phyloP scores from a whole-genome alignment of 23 tunicate genomes.

The Aplidium turbinatum region DNA sequence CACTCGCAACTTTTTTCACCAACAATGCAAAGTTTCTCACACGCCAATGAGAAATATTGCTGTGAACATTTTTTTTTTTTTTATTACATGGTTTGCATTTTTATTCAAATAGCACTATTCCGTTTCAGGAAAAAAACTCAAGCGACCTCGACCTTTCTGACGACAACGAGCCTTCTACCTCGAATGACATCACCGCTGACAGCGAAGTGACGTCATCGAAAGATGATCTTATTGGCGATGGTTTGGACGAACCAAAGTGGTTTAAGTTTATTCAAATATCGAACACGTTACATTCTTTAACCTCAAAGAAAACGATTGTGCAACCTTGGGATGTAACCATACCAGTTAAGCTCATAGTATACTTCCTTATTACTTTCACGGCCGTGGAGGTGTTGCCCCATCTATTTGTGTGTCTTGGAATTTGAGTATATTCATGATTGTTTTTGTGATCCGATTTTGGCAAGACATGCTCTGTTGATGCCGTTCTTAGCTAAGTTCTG shows the following conservation, averaged over 20 bases:
- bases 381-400: conserved; percentile 63
- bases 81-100: too few relatives aligned
- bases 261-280: conserved; percentile 47
- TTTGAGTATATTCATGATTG: too few relatives aligned
- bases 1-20: too few relatives aligned
- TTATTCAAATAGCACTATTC: too few relatives aligned
- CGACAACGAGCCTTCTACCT: conserved; percentile 21
- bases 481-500: too few relatives aligned
- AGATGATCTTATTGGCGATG: background rate
- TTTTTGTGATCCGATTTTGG: too few relatives aligned
- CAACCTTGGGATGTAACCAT: conserved; percentile 73
- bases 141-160: conserved; percentile 35
- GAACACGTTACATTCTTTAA: conserved; percentile 26
- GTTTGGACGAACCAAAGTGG: conserved; percentile 31
- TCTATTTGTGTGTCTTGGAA: conserved; percentile 27
- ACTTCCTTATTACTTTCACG: conserved; percentile 54
- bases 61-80: too few relatives aligned
- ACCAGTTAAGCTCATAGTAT: conserved; percentile 64
- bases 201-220: conserved; percentile 31
- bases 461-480: too few relatives aligned
- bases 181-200: conserved; percentile 20
- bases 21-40: too few relatives aligned
- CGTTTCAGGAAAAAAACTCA: too few relatives aligned
- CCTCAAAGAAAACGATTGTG: background rate
- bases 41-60: too few relatives aligned